Evolutionary conservation across 2,113 vertebrate species (phyloP).

Genomic region (Microtus pennsylvanicus): DNA sequence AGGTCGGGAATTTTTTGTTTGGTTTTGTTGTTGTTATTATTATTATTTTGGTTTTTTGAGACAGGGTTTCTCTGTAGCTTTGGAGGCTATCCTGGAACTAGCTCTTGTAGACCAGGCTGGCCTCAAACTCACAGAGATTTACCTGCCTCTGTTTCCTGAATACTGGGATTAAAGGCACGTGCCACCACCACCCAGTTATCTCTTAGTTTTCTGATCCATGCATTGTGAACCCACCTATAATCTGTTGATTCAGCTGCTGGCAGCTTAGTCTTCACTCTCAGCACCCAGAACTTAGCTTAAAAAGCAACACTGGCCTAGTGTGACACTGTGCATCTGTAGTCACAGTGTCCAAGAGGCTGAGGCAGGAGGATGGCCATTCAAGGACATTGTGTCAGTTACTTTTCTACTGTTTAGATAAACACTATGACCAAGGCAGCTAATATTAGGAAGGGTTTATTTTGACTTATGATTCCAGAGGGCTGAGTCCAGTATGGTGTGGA

Average conservation of each 20-base stretch:
- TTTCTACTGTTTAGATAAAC: neutral
- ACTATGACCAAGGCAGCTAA: neutral
- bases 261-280: constrained; percentile 3
- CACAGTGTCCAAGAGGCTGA: neutral
- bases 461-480: neutral
- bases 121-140: too few species aligned
- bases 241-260: neutral
- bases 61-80: too few species aligned
- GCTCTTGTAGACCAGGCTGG: too few species aligned
- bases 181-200: too few species aligned
- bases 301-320: neutral
- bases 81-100: too few species aligned
- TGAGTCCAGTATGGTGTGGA: neutral
- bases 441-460: neutral
- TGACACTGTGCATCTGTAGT: neutral
- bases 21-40: too few species aligned
- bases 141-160: too few species aligned
- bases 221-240: neutral
- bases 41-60: too few species aligned
- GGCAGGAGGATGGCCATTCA: neutral
- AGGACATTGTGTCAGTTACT: neutral
- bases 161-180: too few species aligned
- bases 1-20: too few species aligned
- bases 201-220: too few species aligned
- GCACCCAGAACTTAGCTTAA: neutral